Base-by-base conservation (phyloP, 2,888 invertebrate species). In the Lymantria dispar region DNA sequence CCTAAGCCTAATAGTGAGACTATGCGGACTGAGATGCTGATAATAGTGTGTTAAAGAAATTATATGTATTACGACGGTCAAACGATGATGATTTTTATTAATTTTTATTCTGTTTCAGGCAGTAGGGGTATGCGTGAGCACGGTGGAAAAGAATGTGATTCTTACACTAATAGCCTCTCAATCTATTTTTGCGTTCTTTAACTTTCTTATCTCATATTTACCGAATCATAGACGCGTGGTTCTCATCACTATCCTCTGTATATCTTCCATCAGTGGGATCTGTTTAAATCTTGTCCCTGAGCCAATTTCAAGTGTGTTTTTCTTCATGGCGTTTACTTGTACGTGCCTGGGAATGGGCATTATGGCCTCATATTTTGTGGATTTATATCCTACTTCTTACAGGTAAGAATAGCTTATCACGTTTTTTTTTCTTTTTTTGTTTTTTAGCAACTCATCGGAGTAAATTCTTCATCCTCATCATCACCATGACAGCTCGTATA, bases 81-180 rank as follows among this genome's bases (percentile, higher is more conserved):
- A n/a, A n/a, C n/a, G n/a, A n/a, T n/a, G n/a, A n/a, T n/a, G n/a
- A n/a, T n/a, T n/a, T n/a, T n/a, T n/a, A n/a, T n/a, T n/a, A n/a
- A n/a, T 33, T 33, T 33, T 33, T 33, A 33, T 14, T 14, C 13
- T 40, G 8, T 14, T 40, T 14, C 15, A 40, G 40, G 7, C 40
- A 11, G 14, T 12, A 40, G 76, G 79, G 39, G 60, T 72, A 9
- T 95, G 95, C 72, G 73, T 80, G 0, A 85, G 91, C 0, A 82
- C 83, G 0, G 87, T 95, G 12, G 93, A 95, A 61, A 77, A 90
- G 3, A 90, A 90, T 50, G 93, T 94, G 0, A 94, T 95, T 56
- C 74, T 93, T 47, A 94, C 94, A 9, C 92, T 95, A 3, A 87
- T 95, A n/a, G 86, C 91, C 0, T 94, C 95, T 44, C 95, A 95